Evolutionary conservation across 2,888 invertebrate genomes (phyloP).

Genomic region (Crossocerus cetratus): DNA sequence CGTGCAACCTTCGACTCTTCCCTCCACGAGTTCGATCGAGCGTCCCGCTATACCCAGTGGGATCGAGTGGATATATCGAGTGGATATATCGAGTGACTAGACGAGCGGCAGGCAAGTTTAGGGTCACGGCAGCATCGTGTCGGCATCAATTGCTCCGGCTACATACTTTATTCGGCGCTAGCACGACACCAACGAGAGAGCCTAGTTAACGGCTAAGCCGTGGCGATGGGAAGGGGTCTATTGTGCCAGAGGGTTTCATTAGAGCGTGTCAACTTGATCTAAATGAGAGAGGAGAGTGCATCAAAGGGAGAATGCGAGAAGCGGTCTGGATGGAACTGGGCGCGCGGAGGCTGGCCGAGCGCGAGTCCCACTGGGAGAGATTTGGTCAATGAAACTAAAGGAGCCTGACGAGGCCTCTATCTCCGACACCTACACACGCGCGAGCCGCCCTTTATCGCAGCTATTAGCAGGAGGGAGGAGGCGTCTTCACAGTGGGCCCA

Average conservation of each 20-base stretch:
- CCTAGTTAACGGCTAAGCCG: too few relatives aligned
- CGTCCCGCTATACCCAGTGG: too few relatives aligned
- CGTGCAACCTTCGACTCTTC: neutral
- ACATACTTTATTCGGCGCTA: too few relatives aligned
- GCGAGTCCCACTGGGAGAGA: conserved; percentile 13
- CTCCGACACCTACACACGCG: conserved; percentile 20
- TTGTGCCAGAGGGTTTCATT: too few relatives aligned
- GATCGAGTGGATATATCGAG: too few relatives aligned
- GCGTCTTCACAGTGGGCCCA: conserved; percentile 12
- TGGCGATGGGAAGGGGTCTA: too few relatives aligned
- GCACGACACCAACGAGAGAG: too few relatives aligned
- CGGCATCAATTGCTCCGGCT: too few relatives aligned
- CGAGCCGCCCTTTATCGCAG: conserved; percentile 26
- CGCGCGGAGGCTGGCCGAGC: neutral
- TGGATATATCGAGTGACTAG: too few relatives aligned
- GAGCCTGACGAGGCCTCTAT: conserved; percentile 15
- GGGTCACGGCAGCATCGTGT: too few relatives aligned
- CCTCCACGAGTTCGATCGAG: neutral
- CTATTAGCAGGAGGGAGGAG: conserved; percentile 8
- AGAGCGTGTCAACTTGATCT: neutral
- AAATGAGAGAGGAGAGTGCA: neutral
- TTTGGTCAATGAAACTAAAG: conserved; percentile 48
- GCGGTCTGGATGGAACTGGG: neutral
- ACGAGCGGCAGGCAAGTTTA: too few relatives aligned
- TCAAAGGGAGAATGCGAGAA: too few relatives aligned